phyloP scores from a whole-genome alignment of 2,888 invertebrate genomes.

The Lepidochrysops patricia region DNA sequence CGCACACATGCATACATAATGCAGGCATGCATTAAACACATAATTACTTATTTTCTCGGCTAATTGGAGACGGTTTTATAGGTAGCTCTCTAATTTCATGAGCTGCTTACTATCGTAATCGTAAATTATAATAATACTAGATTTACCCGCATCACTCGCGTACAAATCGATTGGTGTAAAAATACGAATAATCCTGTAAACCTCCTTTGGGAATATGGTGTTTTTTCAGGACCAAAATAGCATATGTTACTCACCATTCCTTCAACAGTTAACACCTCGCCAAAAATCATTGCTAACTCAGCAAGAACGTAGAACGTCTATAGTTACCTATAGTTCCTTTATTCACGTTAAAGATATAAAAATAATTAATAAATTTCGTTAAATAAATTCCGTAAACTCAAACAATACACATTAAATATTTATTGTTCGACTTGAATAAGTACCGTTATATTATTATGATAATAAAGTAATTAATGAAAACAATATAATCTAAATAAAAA shows the following conservation, averaged over 20 bases:
- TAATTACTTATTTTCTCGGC: constrained; percentile 7
- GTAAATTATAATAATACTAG: not conserved
- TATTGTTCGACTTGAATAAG: not conserved
- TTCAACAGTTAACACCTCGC: too few relatives aligned
- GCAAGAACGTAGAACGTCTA: too few relatives aligned
- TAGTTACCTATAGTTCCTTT: too few relatives aligned
- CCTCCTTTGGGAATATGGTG: too few relatives aligned
- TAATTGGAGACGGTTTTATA: not conserved
- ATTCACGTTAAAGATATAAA: not conserved
- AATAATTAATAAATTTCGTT: not conserved
- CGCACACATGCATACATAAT: constrained; percentile 33
- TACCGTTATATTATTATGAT: constrained; percentile 3
- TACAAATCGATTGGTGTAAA: too few relatives aligned
- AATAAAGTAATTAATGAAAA: not conserved
- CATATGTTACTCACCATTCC: too few relatives aligned
- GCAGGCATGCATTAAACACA: constrained; percentile 3
- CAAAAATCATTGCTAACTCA: too few relatives aligned
- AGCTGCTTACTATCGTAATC: not conserved
- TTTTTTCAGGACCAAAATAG: too few relatives aligned
- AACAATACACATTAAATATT: not conserved
- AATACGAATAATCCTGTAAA: too few relatives aligned
- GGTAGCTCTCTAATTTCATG: constrained; percentile 1
- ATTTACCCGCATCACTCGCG: too few relatives aligned
- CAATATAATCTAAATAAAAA: not conserved
- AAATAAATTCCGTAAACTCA: not conserved